phyloP scores from a whole-genome alignment of 35 echinoderm and acorn worm species.

The Lytechinus pictus region DNA sequence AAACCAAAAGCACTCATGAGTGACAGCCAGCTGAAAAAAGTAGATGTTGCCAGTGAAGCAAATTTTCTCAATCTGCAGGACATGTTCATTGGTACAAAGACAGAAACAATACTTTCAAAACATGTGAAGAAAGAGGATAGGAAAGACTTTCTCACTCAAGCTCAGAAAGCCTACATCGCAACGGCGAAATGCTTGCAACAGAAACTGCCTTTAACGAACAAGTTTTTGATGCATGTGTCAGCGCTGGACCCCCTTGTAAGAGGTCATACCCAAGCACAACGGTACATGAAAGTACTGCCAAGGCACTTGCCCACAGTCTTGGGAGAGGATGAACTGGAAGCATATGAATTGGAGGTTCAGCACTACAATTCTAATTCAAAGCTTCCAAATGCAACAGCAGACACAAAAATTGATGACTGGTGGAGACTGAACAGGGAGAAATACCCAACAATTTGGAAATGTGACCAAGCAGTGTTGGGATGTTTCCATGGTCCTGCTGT shows the following conservation, averaged over 20 bases:
- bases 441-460: too few species aligned
- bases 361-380: too few species aligned
- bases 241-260: neutral
- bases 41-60: neutral
- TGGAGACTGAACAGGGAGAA: too few species aligned
- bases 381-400: too few species aligned
- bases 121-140: neutral
- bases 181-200: conserved; percentile 38
- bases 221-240: conserved; percentile 38
- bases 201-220: neutral
- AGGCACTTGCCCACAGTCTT: too few species aligned
- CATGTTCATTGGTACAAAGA: neutral
- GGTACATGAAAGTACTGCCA: neutral
- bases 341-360: too few species aligned
- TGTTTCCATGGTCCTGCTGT: too few species aligned
- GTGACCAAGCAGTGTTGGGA: too few species aligned
- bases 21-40: conserved; percentile 23
- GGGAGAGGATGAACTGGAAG: too few species aligned
- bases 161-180: conserved; percentile 9
- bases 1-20: conserved; percentile 34
- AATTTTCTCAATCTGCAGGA: neutral
- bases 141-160: neutral
- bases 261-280: conserved; percentile 2
- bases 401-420: too few species aligned
- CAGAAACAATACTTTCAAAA: conserved; percentile 19